Conservation (phyloP, 2,113 vertebrate species). For the Tympanuchus pallidicinctus region DNA sequence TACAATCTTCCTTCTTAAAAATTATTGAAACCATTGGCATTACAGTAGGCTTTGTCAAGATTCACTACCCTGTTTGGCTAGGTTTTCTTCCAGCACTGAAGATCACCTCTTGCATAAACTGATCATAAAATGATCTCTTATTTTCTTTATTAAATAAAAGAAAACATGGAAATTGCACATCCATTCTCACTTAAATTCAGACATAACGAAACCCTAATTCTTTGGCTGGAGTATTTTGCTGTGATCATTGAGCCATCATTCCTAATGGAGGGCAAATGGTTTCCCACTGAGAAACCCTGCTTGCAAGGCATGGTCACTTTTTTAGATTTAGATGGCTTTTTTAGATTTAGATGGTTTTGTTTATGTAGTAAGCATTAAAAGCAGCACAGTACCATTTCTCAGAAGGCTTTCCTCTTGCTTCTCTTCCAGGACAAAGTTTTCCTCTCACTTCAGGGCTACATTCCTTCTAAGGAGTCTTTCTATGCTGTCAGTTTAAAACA, state of each 20-base stretch:
- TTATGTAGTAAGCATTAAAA: background rate
- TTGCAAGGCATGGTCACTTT: background rate
- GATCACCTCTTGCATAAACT: background rate
- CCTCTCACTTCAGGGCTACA: background rate
- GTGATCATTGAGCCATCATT: background rate
- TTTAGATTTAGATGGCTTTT: background rate
- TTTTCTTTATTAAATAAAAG: background rate
- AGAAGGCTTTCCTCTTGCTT: background rate
- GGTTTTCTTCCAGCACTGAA: background rate
- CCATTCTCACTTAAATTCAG: background rate
- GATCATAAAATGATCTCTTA: background rate
- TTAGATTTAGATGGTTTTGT: background rate
- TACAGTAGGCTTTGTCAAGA: background rate
- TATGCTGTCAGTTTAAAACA: background rate
- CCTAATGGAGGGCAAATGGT: background rate
- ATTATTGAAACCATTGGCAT: background rate
- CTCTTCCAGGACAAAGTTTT: background rate
- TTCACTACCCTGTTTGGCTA: background rate
- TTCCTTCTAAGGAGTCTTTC: background rate
- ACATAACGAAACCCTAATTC: background rate
- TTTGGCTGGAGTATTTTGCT: background rate
- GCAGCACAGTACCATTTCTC: background rate
- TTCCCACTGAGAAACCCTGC: background rate
- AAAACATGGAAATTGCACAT: background rate
- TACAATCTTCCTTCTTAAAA: background rate